These are phyloP conservation scores for Metopolophium dirhodum DNA, from an alignment of 1,140 invertebrate genomes.

Conservation along the genomic window DNA sequence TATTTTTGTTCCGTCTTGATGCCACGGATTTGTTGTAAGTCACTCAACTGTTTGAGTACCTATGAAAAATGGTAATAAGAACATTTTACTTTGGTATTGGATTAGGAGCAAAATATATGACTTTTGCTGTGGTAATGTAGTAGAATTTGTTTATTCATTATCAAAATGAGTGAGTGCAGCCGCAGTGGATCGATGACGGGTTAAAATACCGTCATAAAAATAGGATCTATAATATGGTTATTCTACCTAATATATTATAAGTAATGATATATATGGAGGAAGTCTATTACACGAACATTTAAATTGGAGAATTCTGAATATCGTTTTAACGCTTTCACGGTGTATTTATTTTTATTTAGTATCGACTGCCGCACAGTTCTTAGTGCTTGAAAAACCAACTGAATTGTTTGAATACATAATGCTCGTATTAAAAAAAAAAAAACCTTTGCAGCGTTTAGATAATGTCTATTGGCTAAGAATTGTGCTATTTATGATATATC, in stretches of 20 bases:
- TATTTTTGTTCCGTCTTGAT: not conserved
- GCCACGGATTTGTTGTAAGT: too few species aligned
- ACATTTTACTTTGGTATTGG: not conserved
- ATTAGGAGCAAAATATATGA: not conserved
- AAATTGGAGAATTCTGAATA: not conserved
- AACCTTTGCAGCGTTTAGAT: not conserved
- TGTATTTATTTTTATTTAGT: not conserved
- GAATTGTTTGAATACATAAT: not conserved
- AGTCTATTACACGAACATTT: not conserved
- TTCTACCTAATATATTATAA: too few species aligned
- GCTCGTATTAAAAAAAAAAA: not conserved
- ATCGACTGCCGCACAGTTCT: not conserved
- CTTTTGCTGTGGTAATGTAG: not conserved
- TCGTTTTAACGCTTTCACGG: not conserved
- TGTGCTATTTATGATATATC: not conserved
- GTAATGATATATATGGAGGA: not conserved
- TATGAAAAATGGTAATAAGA: not conserved
- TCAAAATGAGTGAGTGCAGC: not conserved
- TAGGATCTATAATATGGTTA: not conserved
- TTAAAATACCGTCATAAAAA: not conserved
- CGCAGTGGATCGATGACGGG: not conserved
- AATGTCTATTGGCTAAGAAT: not conserved
- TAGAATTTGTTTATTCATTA: not conserved
- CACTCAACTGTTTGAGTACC: not conserved
- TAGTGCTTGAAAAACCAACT: not conserved